Conservation (phyloP, 2,888 invertebrate species). For the Drosophila mimica region DNA sequence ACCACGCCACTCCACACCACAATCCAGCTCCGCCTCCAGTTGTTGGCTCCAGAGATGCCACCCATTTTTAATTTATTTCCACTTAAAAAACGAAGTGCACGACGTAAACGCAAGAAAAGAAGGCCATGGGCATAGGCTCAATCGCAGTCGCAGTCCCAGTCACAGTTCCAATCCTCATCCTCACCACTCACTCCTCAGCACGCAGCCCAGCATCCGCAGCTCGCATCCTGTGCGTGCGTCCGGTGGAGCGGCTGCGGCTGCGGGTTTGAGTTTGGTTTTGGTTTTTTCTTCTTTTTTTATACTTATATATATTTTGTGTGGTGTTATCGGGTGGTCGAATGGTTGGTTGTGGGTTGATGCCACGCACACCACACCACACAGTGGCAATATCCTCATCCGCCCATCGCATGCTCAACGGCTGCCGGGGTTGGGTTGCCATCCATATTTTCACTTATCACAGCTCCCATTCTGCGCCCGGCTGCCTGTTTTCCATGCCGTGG, state of each 20-base stretch:
- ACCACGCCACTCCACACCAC: conserved; percentile 11
- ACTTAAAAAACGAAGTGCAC: conserved; percentile 68
- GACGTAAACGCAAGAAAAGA: conserved; percentile 39
- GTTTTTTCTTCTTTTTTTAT: neutral
- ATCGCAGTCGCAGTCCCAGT: conserved; percentile 9
- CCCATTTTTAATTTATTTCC: conserved; percentile 85
- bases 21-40: conserved; percentile 1
- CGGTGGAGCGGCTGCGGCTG: conserved; percentile 60
- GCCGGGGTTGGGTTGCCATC: conserved; percentile 43
- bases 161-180: conserved; percentile 21
- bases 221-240: conserved; percentile 80
- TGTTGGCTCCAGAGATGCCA: conserved; percentile 63
- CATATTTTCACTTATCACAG: conserved; percentile 77
- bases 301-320: conserved; percentile 33
- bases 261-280: conserved; percentile 17
- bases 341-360: conserved; percentile 27
- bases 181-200: conserved; percentile 26
- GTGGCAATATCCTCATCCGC: conserved; percentile 68
- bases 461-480: conserved; percentile 26
- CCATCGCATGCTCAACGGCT: conserved; percentile 23
- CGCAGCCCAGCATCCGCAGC: conserved; percentile 55
- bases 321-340: conserved; percentile 66
- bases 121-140: conserved; percentile 56
- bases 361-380: conserved; percentile 37
- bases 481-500: conserved; percentile 49